Base-by-base conservation (phyloP, 2,797 vertebrate genomes). In the Eleutherodactylus coqui region DNA sequence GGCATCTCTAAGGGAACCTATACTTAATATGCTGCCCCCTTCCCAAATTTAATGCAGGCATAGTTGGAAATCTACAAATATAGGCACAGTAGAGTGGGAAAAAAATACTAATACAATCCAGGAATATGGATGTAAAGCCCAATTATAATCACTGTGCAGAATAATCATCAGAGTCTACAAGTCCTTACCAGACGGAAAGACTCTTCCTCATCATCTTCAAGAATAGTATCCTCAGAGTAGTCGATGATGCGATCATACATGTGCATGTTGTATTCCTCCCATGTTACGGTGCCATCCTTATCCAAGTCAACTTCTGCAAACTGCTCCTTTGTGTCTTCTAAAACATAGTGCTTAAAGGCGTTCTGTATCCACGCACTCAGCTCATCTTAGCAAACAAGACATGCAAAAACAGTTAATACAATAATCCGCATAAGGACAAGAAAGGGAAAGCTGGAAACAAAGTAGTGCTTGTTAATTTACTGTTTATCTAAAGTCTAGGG, bases 291-390 rank as follows among this genome's bases (percentile, higher is more conserved):
- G 0, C 96, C 96, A 27, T 99, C 95, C 32, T 82, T 90, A 81
- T 98, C 93, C 11, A 93, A 93, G 89, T 99, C 97, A 86, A 96
- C 97, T 67, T 96, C 95, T 0, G 91, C 90, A 90, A 99, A 99
- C 43, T 96, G 96, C 19, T 98, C 96, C 87, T 95, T 94, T 5
- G 96, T 96, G 87, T 99, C 98, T 88, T 98, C 96, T 11, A 96
- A 92, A n/a, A 97, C 95, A 4, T 99, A 99, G 85, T 94, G 96
- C 86, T 96, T 96, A 89, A 99, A 99, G 45, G 98, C 96, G 5
- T 94, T 94, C 85, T 99, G 97, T 89, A 99, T 99, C 98, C 98
- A 99, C 0, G 94, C 90, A 11, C 96, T 96, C 82, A 99, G 94
- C 89, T 99, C 98, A 87, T 95, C 98, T 99, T 91, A 45, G 72